Evolutionary conservation across 2,797 vertebrate species (phyloP), one percentile per base, ranked within the genome.

Genomic region (Sylvia borin): DNA sequence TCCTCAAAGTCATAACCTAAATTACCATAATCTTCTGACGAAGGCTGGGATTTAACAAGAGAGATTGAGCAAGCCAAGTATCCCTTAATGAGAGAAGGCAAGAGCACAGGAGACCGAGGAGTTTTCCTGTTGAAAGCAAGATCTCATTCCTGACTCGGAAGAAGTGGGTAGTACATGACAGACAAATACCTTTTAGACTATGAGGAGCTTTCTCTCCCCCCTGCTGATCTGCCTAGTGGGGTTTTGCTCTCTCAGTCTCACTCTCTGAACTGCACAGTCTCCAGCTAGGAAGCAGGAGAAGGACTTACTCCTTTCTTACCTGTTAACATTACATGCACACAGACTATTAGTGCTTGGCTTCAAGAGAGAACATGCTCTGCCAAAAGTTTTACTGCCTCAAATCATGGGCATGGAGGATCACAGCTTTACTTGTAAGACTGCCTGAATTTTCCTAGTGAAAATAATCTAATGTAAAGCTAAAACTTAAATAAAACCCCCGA

Each of bases 181-280:
- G 60, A 34, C 31, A 73, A 89, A 95, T 34, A 77, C 74, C 27
- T 76, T 53, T 73, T 9, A 94, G 77, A 65, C 43, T 77, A 32
- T 51, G 50, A 91, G 85, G 53, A 92, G 82, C 58, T 81, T 92
- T 47, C 80, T 80, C 32, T 88, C 42, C 85, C 83, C 27, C 79
- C 90, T 83, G 90, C 82, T 95, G 88, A 36, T 93, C 82, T 95
- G 75, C 90, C 79, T 84, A 16, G 79, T 48, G 76, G 85, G 72
- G 51, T 86, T 92, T 71, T 90, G 75, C 77, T 78, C 73, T 95
- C 88, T 87, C 65, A 71, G 58, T 65, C 75, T 93, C 45, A 50
- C 91, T 90, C 81, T 68, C 70, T 91, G 90, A 84, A 91, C 68
- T 74, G 61, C 72, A 42, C 42, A 85, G 48, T 55, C 45, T 84